phyloP scores from a whole-genome alignment of 2,113 vertebrate species.

The mouse (Mus musculus) region GRCm39 chr17:44129501-44130000 shows the following conservation, averaged over 20 bases:
- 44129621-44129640: neutral
- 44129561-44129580: neutral
- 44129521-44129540: neutral
- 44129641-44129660: neutral
- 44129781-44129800: neutral
- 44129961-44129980: neutral
- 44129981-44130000: neutral
- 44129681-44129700: neutral
- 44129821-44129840: neutral
- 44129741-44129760: neutral
- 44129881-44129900: neutral
- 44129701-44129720: neutral
- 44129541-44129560: neutral
- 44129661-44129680: neutral
- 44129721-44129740: neutral
- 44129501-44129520: neutral
- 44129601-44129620: neutral
- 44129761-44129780: neutral
- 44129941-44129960: neutral
- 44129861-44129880: neutral
- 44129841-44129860: neutral
- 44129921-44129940: accelerated
- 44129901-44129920: neutral
- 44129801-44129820: neutral
- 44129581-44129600: neutral